Evolutionary conservation across 2,113 vertebrate genomes (phyloP).

Genomic region (rabbit (Oryctolagus cuniculus)): mOryCun1.1 NC_091448.1:54239501-54240000

Average conservation of each 20-base stretch:
- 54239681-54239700: not conserved
- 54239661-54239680: no score
- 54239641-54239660: rapidly evolving
- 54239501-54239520: no score
- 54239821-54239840: not conserved
- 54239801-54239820: not conserved
- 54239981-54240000: not conserved
- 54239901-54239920: not conserved
- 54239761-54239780: not conserved
- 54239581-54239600: no score
- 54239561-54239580: no score
- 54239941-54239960: no score
- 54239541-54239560: no score
- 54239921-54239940: not conserved
- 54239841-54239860: not conserved
- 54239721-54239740: not conserved
- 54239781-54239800: not conserved
- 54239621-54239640: not conserved
- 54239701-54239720: not conserved
- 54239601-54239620: no score
- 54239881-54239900: not conserved
- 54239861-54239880: not conserved
- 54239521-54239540: no score
- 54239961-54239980: not conserved
- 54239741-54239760: not conserved